Base-by-base conservation (phyloP, 2,797 vertebrate genomes). In the Myioborus melanocephalus region DNA sequence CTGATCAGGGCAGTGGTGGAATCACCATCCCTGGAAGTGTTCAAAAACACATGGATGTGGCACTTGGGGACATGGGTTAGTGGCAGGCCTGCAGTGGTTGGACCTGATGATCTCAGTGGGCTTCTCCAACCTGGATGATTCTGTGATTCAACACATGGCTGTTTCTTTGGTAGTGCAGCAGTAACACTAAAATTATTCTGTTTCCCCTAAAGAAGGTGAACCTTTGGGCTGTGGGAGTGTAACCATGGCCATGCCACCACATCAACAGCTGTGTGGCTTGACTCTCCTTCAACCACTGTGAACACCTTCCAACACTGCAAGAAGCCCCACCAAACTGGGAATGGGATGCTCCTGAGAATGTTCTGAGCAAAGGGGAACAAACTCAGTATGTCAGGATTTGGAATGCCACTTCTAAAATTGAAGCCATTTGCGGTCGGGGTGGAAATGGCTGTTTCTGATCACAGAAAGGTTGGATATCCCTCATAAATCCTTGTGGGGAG, bases 401-500 rank as follows among this genome's bases (percentile, higher is more conserved):
- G 63, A 91, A 72, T 22, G 52, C 14, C 65, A 8, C 43, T 84
- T 83, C 35, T 47, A 23, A 65, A 37, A 34, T 8, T 23, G 37
- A 65, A 86, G 55, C 41, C 37, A 21, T 59, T 69, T 63, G 24
- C 1, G 4, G 26, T 3, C 4, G 0, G 69, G 59, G 35, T 63
- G 63, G 81, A 95, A 94, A 81, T 55, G 69, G 47, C 41, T 28
- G 12, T 8, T 82, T 56, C 44, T 47, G 44, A 19, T 27, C 14
- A 71, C 39, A 64, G 39, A 23, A 85, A 61, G 16, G 37, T 24
- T n/a, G 43, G 21, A 13, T 22, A 18, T 68, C 46, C 17, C 32
- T 41, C 53, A 37, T 27, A 70, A 94, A 87, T 20, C 92, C 12
- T 57, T 8, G 50, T 82, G 66, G 84, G 83, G 26, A 93, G 89